These are phyloP conservation scores for Anhinga rufa DNA, from an alignment of 2,113 vertebrate species.

Conservation along the genomic window DNA sequence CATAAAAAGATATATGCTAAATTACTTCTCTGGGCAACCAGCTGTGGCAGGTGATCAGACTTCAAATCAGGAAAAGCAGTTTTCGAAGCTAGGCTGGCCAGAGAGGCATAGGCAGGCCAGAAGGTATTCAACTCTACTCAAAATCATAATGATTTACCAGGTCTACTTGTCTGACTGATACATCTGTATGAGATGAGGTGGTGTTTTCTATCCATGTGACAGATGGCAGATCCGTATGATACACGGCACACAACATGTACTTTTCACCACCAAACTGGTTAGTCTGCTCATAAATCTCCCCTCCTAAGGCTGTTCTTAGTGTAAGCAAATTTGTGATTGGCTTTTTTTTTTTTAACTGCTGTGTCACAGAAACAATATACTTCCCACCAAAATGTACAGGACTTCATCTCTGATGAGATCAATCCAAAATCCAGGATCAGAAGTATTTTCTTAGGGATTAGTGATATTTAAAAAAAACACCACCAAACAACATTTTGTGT, in stretches of 20 bases:
- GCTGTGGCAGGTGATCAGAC: background rate
- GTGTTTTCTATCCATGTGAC: background rate
- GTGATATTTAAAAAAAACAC: background rate
- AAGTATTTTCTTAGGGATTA: background rate
- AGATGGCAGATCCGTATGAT: background rate
- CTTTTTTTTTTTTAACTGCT: background rate
- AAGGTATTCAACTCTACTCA: background rate
- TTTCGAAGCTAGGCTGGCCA: background rate
- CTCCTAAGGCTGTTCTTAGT: background rate
- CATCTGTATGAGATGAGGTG: background rate
- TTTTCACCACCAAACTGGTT: background rate
- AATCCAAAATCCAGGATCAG: background rate
- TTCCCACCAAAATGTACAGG: background rate
- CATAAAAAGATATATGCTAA: background rate
- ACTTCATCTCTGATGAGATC: background rate
- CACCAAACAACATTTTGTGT: background rate
- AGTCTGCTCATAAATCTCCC: background rate
- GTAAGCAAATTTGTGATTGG: background rate
- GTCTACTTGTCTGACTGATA: background rate
- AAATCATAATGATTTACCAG: background rate
- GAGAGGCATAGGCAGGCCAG: background rate
- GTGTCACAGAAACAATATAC: background rate
- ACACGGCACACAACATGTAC: background rate
- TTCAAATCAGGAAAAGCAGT: background rate
- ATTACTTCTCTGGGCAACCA: conserved; percentile 35